Percentiles rank a stretch among this genome's conserved stretches.
phyloP scores from a whole-genome alignment of 2,888 invertebrate species.

The Napeogenes sylphis region DNA sequence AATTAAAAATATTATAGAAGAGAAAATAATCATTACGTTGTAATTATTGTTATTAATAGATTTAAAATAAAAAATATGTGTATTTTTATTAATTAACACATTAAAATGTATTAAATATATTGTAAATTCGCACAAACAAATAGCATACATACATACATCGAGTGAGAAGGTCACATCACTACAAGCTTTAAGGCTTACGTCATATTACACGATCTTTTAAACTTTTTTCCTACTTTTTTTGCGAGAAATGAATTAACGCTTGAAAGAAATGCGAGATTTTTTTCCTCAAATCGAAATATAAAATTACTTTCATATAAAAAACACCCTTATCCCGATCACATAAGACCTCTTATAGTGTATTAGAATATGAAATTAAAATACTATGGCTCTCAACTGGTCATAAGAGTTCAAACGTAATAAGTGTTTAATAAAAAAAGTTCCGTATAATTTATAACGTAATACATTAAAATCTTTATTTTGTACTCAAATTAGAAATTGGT shows the following conservation, averaged over 20 bases:
- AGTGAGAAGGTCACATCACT: slow-evolving; percentile 31
- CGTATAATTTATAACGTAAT: neutral
- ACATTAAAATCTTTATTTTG: too few species aligned
- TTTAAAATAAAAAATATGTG: too few species aligned
- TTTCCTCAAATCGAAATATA: slow-evolving; percentile 26
- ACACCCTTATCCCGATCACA: neutral
- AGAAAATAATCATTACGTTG: too few species aligned
- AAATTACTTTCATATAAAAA: slow-evolving; percentile 8
- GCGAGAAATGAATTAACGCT: slow-evolving; percentile 38
- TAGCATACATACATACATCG: slow-evolving; percentile 11
- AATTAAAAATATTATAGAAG: too few species aligned
- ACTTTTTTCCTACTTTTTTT: slow-evolving; percentile 36
- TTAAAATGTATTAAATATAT: neutral
- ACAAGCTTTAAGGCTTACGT: slow-evolving; percentile 46
- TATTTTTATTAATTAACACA: too few species aligned
- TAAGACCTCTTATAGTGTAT: slow-evolving; percentile 11
- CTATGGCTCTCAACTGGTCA: slow-evolving; percentile 9
- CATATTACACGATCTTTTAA: slow-evolving; percentile 41
- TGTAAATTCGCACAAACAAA: slow-evolving; percentile 16
- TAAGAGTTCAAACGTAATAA: slow-evolving; percentile 21
- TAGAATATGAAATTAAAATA: slow-evolving; percentile 7
- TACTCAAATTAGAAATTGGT: too few species aligned
- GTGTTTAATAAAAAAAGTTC: slow-evolving; percentile 18
- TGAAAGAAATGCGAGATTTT: slow-evolving; percentile 46
- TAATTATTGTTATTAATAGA: too few species aligned